Evolutionary conservation across 92 coral and sea anemone species (phyloP), one percentile per base, ranked within the genome.

Genomic region (Desmophyllum pertusum): DNA sequence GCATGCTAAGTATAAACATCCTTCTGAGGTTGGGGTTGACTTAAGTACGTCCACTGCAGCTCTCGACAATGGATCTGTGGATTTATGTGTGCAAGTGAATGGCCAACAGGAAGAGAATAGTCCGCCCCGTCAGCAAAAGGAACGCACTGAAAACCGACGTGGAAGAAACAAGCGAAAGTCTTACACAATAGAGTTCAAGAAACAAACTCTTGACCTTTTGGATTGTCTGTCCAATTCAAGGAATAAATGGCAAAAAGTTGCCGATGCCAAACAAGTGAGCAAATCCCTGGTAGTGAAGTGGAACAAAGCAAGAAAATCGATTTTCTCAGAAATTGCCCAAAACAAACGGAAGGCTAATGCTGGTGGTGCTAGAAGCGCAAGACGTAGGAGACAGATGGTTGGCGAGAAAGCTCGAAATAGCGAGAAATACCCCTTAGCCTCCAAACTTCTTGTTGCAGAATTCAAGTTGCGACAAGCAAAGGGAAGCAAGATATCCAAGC

Each of bases 371-470:
- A 73, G 78, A 73, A 82, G 64, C 27, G 55, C 61, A 46, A 31
- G 75, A 41, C 15, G 35, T 25, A 70, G 30, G 52, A 21, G 75
- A 70, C 33, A 21, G 0, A 62, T 90, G 48, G 86, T 74, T 8
- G 31, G 43, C 30, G 79, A 74, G 30, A 86, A 75, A 73, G 68
- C 72, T 14, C 63, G 61, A 31, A 53, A 78, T 13, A 78, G 85
- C 25, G 93, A 75, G 80, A 89, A 84, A 59, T 92, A 87, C 75
- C 93, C 93, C n/a, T 73, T 87, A 38, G 93, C 93, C 35, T 85
- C 90, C 9, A 75, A 86, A 0, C 89, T 55, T 55, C 63, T 23
- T 2, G 6, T 55, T 2, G 31, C 63, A 4, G 63, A 55, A n/a
- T 55, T 55, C 10, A 55, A 55, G 63, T 11, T 55, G 31, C 23